These are phyloP conservation scores for Cyprinodon variegatus DNA, from an alignment of 2,113 vertebrate species.

Conservation along the genomic window DNA sequence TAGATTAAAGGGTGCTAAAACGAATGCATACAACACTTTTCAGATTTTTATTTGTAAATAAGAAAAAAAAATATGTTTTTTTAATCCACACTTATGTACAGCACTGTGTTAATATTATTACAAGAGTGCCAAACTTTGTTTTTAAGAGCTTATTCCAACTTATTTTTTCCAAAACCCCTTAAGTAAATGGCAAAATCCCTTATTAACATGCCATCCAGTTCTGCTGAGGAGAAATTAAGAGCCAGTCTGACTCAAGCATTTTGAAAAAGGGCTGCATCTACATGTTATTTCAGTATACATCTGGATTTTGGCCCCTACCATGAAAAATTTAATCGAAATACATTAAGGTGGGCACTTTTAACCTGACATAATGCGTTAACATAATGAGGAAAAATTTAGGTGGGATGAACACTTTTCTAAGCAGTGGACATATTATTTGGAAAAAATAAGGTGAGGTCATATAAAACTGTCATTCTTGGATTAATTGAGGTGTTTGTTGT, in stretches of 20 bases:
- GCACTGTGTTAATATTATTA: neutral
- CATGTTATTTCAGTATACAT: no score
- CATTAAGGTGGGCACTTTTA: no score
- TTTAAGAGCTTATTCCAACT: neutral
- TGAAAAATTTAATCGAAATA: no score
- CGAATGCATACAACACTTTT: neutral
- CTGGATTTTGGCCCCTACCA: no score
- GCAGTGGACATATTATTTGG: neutral
- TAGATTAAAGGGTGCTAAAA: neutral
- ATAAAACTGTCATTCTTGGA: neutral
- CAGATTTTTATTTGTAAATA: neutral
- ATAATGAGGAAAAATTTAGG: neutral
- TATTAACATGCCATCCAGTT: neutral
- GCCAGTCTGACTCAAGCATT: neutral
- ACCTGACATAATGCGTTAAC: no score
- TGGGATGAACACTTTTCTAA: neutral
- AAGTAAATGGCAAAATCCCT: neutral
- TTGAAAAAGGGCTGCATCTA: no score
- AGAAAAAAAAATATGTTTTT: no score
- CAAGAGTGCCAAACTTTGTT: no score
- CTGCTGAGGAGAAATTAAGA: neutral
- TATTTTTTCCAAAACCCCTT: no score
- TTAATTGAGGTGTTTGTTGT: slow-evolving; percentile 30
- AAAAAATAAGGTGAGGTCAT: slow-evolving; percentile 1
- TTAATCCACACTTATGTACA: no score